Conservation (phyloP, 2,888 invertebrate species). For the Leptodirus hochenwartii region DNA sequence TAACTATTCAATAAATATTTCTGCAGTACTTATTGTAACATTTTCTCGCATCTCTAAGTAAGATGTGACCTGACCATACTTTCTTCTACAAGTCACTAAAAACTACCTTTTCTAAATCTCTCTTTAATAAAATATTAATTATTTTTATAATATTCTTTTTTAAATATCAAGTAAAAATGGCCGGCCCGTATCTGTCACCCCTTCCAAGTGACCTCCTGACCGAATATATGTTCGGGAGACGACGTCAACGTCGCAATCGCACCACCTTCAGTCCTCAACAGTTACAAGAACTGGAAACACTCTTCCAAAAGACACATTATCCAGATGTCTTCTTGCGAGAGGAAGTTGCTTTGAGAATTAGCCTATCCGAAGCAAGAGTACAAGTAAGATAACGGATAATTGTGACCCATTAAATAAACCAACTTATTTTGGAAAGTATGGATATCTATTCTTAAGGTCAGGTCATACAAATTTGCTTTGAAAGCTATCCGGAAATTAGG, state of each 20-base stretch:
- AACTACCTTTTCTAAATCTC: too few species aligned
- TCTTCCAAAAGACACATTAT: constrained; percentile 89
- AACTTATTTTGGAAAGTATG: constrained; percentile 1
- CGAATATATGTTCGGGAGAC: constrained; percentile 82
- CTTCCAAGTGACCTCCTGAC: constrained; percentile 75
- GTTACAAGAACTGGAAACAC: constrained; percentile 73
- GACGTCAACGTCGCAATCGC: constrained; percentile 74
- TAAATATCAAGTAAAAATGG: constrained; percentile 51
- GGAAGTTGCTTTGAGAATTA: constrained; percentile 80
- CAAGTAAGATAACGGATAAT: constrained; percentile 50
- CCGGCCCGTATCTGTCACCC: constrained; percentile 72
- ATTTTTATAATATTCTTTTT: too few species aligned
- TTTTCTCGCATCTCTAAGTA: too few species aligned
- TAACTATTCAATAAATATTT: too few species aligned
- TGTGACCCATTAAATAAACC: too few species aligned
- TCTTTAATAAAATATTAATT: too few species aligned
- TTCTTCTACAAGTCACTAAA: too few species aligned
- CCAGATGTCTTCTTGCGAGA: constrained; percentile 80
- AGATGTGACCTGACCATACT: too few species aligned
- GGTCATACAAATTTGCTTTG: too few species aligned
- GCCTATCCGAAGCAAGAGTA: constrained; percentile 81
- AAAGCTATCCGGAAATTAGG: too few species aligned
- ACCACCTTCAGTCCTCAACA: constrained; percentile 92
- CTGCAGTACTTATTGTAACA: too few species aligned
- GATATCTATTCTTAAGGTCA: too few species aligned